A percentile compares a stretch with the other conserved stretches of the same genome.
These are phyloP conservation scores for Lycaon pictus DNA, from an alignment of 2,113 vertebrate species.

Conservation along the genomic window DNA sequence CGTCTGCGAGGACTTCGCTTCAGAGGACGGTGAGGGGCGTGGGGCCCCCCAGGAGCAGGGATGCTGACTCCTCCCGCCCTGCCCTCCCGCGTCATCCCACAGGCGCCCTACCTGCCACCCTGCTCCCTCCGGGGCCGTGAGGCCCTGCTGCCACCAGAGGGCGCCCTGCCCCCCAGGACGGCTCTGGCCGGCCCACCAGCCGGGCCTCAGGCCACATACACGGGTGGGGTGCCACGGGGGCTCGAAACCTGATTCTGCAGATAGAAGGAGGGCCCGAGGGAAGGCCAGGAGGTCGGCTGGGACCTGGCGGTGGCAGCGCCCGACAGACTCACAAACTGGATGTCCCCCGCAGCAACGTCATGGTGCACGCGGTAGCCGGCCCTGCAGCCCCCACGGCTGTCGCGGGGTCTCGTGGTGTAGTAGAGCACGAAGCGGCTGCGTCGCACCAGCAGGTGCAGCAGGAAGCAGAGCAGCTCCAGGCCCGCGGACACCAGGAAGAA, in stretches of 20 bases:
- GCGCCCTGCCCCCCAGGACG: background rate
- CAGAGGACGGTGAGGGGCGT: background rate
- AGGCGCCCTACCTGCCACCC: background rate
- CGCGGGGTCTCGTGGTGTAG: slow-evolving; percentile 89
- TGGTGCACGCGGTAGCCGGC: slow-evolving; percentile 94
- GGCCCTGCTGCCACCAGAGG: background rate
- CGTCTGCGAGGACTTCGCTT: background rate
- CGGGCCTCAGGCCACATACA: background rate
- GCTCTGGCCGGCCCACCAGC: background rate
- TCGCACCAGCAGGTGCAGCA: slow-evolving; percentile 95
- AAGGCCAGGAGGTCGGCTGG: background rate
- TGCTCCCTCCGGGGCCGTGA: accelerated
- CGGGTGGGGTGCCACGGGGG: too few relatives aligned
- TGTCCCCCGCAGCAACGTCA: slow-evolving; percentile 93
- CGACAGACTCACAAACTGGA: slow-evolving; percentile 91
- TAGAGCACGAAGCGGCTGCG: slow-evolving; percentile 94
- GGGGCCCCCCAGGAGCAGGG: background rate
- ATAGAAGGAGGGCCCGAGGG: background rate
- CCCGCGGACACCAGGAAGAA: slow-evolving; percentile 97
- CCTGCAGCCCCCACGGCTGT: slow-evolving; percentile 79
- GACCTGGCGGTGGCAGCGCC: background rate
- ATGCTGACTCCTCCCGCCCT: background rate
- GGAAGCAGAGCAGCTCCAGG: slow-evolving; percentile 96
- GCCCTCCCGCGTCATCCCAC: accelerated
- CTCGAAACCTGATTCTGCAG: too few relatives aligned